Percentiles rank a stretch among this genome's conserved stretches.
Conservation (phyloP, 2,888 invertebrate genomes). For the Muscina levida region DNA sequence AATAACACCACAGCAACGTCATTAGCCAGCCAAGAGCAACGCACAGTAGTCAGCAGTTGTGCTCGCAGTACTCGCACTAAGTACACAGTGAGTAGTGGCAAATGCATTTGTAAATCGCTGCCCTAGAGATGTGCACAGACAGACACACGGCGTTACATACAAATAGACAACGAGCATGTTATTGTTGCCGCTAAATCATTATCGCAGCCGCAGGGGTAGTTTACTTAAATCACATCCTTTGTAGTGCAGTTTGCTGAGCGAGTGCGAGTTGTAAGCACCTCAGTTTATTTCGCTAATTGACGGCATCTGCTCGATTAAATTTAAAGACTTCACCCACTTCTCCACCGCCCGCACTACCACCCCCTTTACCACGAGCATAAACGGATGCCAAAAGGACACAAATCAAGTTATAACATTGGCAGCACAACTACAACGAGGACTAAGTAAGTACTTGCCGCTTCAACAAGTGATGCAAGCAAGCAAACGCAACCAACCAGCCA, state of each 20-base stretch:
- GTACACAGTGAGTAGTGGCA: slow-evolving; percentile 24
- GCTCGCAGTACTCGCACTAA: too few relatives aligned
- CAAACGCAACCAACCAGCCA: background rate
- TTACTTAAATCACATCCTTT: slow-evolving; percentile 63
- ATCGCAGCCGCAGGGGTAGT: slow-evolving; percentile 69
- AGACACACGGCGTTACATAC: background rate
- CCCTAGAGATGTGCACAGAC: background rate
- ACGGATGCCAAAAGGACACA: background rate
- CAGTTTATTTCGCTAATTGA: slow-evolving; percentile 63
- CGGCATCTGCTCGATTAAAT: slow-evolving; percentile 66
- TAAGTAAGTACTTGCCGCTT: slow-evolving; percentile 25
- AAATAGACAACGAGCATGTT: slow-evolving; percentile 54
- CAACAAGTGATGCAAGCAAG: slow-evolving; percentile 47
- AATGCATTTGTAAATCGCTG: slow-evolving; percentile 13
- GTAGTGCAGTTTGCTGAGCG: slow-evolving; percentile 51
- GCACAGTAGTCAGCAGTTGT: too few relatives aligned
- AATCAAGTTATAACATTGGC: background rate
- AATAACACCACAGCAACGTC: slow-evolving; percentile 2
- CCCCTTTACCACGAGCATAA: slow-evolving; percentile 26
- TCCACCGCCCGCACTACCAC: background rate
- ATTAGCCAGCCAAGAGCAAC: background rate
- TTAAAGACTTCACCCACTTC: slow-evolving; percentile 38
- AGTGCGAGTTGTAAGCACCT: slow-evolving; percentile 50
- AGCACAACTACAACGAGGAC: slow-evolving; percentile 24
- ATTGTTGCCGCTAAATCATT: slow-evolving; percentile 67